phyloP scores from a whole-genome alignment of 2,888 invertebrate species.

The Ashinkailepas kermadecensis region DNA sequence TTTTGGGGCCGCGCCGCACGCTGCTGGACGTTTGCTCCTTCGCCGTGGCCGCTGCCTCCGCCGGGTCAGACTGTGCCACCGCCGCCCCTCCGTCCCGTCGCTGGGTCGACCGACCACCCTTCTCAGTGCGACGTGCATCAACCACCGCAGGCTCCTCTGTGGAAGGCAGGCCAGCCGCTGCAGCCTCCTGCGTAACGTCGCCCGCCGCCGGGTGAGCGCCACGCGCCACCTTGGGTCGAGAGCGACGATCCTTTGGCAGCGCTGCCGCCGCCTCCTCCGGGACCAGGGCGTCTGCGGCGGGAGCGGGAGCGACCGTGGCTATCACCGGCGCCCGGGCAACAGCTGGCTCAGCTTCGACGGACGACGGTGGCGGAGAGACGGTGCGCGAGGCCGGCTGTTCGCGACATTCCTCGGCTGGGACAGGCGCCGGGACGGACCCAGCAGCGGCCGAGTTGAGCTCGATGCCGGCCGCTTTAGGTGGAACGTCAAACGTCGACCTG shows the following conservation, averaged over 20 bases:
- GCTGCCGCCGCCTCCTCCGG: neutral
- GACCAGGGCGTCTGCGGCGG: neutral
- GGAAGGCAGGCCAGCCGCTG: no score
- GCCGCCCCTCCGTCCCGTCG: no score
- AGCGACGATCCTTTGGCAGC: neutral
- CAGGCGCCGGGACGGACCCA: neutral
- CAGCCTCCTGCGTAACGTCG: no score
- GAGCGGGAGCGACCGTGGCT: neutral
- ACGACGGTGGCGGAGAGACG: neutral
- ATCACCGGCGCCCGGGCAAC: neutral
- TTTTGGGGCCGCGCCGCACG: no score
- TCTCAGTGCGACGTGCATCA: no score
- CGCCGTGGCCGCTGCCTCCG: no score
- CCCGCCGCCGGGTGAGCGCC: no score
- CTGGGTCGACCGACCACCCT: no score
- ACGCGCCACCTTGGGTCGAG: neutral
- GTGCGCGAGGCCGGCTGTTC: no score
- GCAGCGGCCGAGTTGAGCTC: neutral
- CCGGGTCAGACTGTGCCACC: no score
- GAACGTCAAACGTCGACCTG: neutral
- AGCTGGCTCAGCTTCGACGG: neutral
- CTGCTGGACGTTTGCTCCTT: no score
- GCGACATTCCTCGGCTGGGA: neutral
- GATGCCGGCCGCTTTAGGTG: neutral
- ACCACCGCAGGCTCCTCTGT: no score